A percentile compares a stretch with the other conserved stretches of the same genome.
Conservation (phyloP, 2,888 invertebrate genomes). For the Dryobota labecula region DNA sequence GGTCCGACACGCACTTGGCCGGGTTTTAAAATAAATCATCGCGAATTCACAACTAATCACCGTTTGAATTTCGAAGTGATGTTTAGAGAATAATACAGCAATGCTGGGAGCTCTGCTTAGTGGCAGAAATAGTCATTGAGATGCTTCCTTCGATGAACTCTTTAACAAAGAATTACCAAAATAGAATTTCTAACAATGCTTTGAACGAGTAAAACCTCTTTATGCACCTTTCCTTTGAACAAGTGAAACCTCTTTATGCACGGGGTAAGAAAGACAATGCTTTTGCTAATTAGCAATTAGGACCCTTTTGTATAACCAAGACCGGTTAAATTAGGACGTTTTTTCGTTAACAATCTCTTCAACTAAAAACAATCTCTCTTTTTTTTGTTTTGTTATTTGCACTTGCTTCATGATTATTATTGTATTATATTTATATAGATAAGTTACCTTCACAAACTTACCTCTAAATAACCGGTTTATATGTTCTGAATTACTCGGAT, state of each 20-base stretch:
- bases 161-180: neutral
- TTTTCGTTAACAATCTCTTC: slow-evolving; percentile 22
- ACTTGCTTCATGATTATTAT: no score
- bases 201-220: slow-evolving; percentile 20
- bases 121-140: neutral
- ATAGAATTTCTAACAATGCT: slow-evolving; percentile 27
- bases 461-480: no score
- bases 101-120: neutral
- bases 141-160: neutral
- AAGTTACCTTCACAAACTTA: no score
- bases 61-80: neutral
- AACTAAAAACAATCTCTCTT: no score
- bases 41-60: neutral
- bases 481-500: no score
- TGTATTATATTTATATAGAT: no score
- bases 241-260: slow-evolving; percentile 16
- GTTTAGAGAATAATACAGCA: neutral
- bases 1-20: no score
- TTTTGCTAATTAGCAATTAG: slow-evolving; percentile 49
- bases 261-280: slow-evolving; percentile 32
- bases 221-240: slow-evolving; percentile 6
- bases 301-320: slow-evolving; percentile 15
- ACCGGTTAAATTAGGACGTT: slow-evolving; percentile 1
- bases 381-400: no score
- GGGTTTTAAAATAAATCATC: neutral